These are phyloP conservation scores for Pecten maximus DNA, from an alignment of 2,888 invertebrate genomes.

Conservation along the genomic window DNA sequence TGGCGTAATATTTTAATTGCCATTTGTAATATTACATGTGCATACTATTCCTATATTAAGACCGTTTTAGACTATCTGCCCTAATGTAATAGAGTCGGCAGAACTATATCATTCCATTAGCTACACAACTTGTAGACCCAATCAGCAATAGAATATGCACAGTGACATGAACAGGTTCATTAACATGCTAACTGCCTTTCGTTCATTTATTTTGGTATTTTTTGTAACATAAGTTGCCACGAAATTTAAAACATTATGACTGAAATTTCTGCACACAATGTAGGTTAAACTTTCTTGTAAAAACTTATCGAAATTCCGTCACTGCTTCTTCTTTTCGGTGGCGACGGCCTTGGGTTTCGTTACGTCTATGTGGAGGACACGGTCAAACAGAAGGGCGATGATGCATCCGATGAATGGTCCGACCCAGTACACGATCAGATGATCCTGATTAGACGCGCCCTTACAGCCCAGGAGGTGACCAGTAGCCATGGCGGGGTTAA, in stretches of 20 bases:
- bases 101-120: too few relatives aligned
- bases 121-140: too few relatives aligned
- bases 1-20: too few relatives aligned
- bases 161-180: too few relatives aligned
- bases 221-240: too few relatives aligned
- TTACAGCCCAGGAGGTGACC: conserved; percentile 94
- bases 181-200: too few relatives aligned
- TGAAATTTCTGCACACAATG: neutral
- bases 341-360: conserved; percentile 42
- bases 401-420: conserved; percentile 88
- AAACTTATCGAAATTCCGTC: neutral
- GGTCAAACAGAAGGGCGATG: conserved; percentile 66
- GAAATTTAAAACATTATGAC: neutral
- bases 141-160: too few relatives aligned
- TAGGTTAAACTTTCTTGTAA: neutral
- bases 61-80: too few relatives aligned
- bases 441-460: conserved; percentile 91
- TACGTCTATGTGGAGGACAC: conserved; percentile 69
- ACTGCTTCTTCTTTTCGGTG: conserved; percentile 57
- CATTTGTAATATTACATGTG: too few relatives aligned
- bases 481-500: conserved; percentile 96
- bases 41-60: too few relatives aligned
- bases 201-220: too few relatives aligned
- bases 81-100: too few relatives aligned
- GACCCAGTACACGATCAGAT: conserved; percentile 95